Conservation (phyloP, 2,113 vertebrate species). For the Sminthopsis crassicaudata region DNA sequence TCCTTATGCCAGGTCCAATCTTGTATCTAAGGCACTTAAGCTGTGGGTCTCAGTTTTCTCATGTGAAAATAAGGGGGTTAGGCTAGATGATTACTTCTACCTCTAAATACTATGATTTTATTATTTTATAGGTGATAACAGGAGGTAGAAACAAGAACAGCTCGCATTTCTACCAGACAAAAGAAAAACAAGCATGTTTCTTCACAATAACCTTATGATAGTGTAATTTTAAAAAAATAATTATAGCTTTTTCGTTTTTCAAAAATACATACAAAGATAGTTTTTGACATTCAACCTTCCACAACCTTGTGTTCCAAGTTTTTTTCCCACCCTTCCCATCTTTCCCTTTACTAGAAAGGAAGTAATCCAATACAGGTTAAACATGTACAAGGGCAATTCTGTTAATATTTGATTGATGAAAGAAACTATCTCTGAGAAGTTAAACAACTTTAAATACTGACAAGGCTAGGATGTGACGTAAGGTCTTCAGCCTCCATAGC, state of each 20-base stretch:
- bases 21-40: too few relatives aligned
- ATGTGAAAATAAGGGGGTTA: neutral
- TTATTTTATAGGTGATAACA: neutral
- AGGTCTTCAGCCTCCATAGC: neutral
- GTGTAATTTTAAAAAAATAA: too few relatives aligned
- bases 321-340: too few relatives aligned
- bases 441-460: neutral
- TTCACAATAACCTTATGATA: neutral
- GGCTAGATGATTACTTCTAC: neutral
- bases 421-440: neutral
- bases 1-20: neutral
- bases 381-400: neutral
- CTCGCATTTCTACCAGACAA: neutral
- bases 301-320: too few relatives aligned
- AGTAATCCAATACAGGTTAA: too few relatives aligned
- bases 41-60: neutral
- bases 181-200: neutral
- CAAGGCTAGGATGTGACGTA: neutral
- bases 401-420: neutral
- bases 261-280: too few relatives aligned
- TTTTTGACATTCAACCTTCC: too few relatives aligned
- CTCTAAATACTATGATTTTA: neutral
- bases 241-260: too few relatives aligned
- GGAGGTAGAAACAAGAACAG: neutral
- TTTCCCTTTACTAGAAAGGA: too few relatives aligned